Base-by-base conservation (phyloP, 2,113 vertebrate species). In the Casuarius casuarius region DNA sequence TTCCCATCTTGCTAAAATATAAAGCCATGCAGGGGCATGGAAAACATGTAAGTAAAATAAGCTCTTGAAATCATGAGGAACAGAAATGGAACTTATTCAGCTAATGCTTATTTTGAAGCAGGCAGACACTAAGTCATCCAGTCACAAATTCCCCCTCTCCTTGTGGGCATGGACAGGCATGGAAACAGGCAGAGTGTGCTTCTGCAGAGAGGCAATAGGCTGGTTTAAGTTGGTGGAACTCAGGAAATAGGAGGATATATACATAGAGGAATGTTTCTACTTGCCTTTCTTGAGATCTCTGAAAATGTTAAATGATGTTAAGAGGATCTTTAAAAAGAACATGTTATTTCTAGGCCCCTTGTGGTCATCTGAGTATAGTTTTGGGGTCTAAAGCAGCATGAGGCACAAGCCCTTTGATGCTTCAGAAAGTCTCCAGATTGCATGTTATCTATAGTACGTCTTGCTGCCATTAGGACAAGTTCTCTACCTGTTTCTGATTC, bases 401-500 rank as follows among this genome's bases (percentile, higher is more conserved):
- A 90, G 42, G 70, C 84, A 94, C 49, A 89, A 82, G n/a, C 46
- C 33, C 58, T 49, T 89, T 22, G 71, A 42, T 61, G 25, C 42
- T 72, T 70, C 2, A 1, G 67, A 82, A 92, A 95, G 63, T 46
- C 28, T 91, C 84, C 89, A 77, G 59, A 49, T 77, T 62, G 54
- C n/a, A 7, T 70, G 58, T 91, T 63, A 94, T 80, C 78, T 31
- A 21, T 15, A 12, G n/a, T 77, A 42, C 75, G 63, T 91, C 94
- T 87, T 71, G 66, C 89, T 92, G 84, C 72, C 75, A 72, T 8
- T 29, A 66, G 71, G 87, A 89, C 66, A 89, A 91, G 71, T 67
- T 89, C 77, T 62, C 86, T 93, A 67, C 91, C 89, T 86, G 82
- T 95, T 96, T 95, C 96, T 92, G 94, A 80, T 93, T 96, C 95